Percentiles rank a stretch among this genome's conserved stretches.
These are phyloP conservation scores for Aurelia sp. DNA, from an alignment of 30 jellyfish, hydroid and myxozoan genomes.

Conservation along the genomic window DNA sequence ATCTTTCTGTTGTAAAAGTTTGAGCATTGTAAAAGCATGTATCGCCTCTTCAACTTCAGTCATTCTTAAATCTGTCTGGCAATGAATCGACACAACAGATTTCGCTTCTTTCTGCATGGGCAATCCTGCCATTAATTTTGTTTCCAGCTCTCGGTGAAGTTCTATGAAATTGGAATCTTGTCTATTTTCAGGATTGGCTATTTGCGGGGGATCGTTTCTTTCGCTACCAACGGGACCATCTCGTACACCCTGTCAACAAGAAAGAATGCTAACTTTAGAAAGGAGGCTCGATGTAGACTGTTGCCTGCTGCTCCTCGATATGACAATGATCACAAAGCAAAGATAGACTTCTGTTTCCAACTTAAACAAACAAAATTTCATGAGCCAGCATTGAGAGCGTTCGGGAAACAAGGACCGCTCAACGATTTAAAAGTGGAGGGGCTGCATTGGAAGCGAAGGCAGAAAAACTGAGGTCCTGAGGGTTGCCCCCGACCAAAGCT, in stretches of 20 bases:
- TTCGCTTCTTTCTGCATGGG: conserved; percentile 15
- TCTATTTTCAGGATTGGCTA: not conserved
- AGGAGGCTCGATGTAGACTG: too few species aligned
- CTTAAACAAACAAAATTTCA: too few species aligned
- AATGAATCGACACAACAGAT: not conserved
- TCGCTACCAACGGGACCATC: conserved; percentile 90
- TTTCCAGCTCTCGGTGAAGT: conserved; percentile 7
- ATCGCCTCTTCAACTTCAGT: conserved; percentile 48
- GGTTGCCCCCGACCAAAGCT: too few species aligned
- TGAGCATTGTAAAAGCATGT: conserved; percentile 39
- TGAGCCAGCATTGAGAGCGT: too few species aligned
- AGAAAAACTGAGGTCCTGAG: too few species aligned
- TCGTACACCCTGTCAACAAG: conserved; percentile 79
- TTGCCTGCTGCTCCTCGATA: too few species aligned
- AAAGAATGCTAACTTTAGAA: not conserved
- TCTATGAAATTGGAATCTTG: not conserved
- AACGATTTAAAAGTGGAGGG: too few species aligned
- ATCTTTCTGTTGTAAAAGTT: conserved; percentile 28
- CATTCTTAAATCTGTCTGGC: conserved; percentile 53
- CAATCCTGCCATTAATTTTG: not conserved
- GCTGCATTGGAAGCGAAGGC: too few species aligned
- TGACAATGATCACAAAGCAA: too few species aligned
- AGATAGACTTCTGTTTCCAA: too few species aligned
- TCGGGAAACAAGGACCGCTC: too few species aligned
- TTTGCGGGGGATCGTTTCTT: conserved; percentile 18